Percentiles rank a stretch among this genome's conserved stretches.
Evolutionary conservation across 2,797 vertebrate genomes (phyloP).

Genomic region (Cirrhinus molitorella): DNA sequence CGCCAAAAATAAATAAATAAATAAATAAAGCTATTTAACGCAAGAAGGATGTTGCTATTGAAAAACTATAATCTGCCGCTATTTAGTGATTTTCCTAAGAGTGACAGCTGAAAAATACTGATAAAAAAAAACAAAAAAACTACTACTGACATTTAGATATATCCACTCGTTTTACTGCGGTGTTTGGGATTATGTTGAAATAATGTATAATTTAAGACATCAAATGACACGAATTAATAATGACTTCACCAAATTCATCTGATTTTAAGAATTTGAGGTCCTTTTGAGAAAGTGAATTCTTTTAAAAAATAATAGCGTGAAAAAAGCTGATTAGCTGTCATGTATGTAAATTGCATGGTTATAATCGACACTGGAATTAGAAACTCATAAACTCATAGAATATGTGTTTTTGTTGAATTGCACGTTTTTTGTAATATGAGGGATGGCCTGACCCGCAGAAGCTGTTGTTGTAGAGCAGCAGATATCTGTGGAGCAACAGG

Average conservation of each 20-base stretch:
- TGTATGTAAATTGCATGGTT: neutral
- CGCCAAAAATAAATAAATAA: neutral
- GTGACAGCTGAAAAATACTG: neutral
- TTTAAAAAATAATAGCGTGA: neutral
- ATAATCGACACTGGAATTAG: neutral
- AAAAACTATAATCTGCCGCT: neutral
- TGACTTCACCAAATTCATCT: neutral
- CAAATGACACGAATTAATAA: neutral
- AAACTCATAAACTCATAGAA: too few relatives aligned
- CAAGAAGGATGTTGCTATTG: neutral
- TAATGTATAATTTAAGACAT: neutral
- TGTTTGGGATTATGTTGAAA: too few relatives aligned
- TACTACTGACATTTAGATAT: too few relatives aligned
- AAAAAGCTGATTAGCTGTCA: neutral
- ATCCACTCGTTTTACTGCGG: too few relatives aligned
- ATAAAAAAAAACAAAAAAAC: neutral
- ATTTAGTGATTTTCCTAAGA: neutral
- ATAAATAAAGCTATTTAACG: neutral
- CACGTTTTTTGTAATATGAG: neutral
- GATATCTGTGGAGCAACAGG: slow-evolving; percentile 82
- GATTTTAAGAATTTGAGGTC: neutral
- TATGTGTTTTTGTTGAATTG: neutral
- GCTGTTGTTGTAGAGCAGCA: slow-evolving; percentile 38
- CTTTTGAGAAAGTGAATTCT: neutral
- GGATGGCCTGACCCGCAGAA: neutral